Conservation (phyloP, 1,140 invertebrate genomes). For the Plectus sambesii region DNA sequence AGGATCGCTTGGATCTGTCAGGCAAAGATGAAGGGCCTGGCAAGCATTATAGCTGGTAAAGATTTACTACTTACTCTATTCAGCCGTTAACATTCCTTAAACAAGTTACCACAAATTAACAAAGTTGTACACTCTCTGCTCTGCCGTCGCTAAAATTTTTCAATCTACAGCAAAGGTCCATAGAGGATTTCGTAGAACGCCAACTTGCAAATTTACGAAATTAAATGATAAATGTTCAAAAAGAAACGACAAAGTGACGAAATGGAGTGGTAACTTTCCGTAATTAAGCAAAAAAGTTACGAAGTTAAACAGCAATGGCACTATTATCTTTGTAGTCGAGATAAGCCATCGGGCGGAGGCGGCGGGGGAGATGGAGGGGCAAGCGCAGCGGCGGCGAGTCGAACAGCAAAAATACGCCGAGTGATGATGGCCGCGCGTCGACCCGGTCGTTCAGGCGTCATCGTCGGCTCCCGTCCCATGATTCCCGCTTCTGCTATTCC, state of each 20-base stretch:
- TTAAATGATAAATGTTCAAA: no score
- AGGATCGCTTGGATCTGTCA: conserved; percentile 19
- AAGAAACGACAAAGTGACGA: no score
- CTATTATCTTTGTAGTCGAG: conserved; percentile 12
- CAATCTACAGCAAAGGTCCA: no score
- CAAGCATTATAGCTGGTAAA: not conserved
- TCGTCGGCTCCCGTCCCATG: conserved; percentile 42
- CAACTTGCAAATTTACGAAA: no score
- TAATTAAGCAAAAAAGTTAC: no score
- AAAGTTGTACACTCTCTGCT: no score
- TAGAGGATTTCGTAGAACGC: no score
- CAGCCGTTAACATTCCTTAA: no score
- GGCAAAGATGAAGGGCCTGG: conserved; percentile 9
- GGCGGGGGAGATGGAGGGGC: conserved; percentile 9
- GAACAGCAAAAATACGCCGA: conserved; percentile 39
- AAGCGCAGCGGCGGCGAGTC: conserved; percentile 29
- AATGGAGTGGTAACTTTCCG: no score
- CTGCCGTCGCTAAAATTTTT: no score
- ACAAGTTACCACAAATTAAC: no score
- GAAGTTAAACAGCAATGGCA: conserved; percentile 8
- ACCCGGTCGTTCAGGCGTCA: conserved; percentile 18
- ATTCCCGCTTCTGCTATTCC: conserved; percentile 51
- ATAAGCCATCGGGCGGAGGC: conserved; percentile 14
- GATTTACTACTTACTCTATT: no score
- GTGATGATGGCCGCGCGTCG: conserved; percentile 30